Percentiles rank a stretch among this genome's conserved stretches.
These are phyloP conservation scores for Enteromius anoplus DNA, from an alignment of 2,797 vertebrate species.

Conservation along the genomic window DNA sequence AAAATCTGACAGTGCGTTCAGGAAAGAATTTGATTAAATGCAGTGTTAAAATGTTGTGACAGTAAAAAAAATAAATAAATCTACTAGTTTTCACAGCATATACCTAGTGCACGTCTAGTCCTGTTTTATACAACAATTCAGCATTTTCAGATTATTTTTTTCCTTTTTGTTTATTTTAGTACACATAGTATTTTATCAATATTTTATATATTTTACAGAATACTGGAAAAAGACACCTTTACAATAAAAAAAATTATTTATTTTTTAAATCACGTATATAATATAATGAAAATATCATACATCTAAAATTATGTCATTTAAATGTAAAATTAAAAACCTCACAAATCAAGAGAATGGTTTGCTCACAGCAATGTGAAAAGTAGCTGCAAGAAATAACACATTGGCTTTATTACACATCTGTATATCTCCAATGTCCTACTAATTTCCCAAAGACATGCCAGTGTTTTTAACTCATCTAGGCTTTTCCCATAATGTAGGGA, in stretches of 20 bases:
- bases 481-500: not conserved
- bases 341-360: too few relatives aligned
- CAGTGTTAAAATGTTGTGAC: not conserved
- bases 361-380: too few relatives aligned
- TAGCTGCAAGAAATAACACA: not conserved
- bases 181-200: not conserved
- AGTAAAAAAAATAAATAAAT: not conserved
- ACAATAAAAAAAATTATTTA: too few relatives aligned
- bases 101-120: not conserved
- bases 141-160: too few relatives aligned
- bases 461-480: not conserved
- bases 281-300: too few relatives aligned
- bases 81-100: not conserved
- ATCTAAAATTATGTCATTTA: not conserved
- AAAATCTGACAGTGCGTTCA: slow-evolving; percentile 92
- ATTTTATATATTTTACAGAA: not conserved
- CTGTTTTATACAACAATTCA: not conserved
- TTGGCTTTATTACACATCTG: not conserved
- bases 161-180: not conserved
- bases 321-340: not conserved
- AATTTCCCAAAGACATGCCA: not conserved
- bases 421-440: not conserved
- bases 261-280: too few relatives aligned
- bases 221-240: too few relatives aligned
- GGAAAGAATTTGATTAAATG: slow-evolving; percentile 64